Base-by-base conservation (phyloP, 1,140 invertebrate genomes). In the Antheraea mylitta region DNA sequence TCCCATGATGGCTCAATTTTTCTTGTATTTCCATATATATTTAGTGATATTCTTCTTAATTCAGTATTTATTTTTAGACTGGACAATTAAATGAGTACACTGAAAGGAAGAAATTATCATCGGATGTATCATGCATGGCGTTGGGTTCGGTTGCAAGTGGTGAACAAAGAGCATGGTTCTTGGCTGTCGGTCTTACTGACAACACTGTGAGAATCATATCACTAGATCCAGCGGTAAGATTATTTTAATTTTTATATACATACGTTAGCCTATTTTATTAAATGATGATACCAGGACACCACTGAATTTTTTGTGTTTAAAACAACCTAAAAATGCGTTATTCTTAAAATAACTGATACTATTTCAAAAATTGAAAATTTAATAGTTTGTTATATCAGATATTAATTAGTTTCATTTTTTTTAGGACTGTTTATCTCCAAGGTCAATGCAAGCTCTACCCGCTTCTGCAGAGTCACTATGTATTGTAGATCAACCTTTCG, bases 41-140 rank as follows among this genome's bases (percentile, higher is more conserved):
- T 8, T 42, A 42, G 11, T 42, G 38, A 30, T 1, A 30, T 4
- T 42, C 7, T 42, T n/a, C 16, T n/a, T 10, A 53, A 53, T 13
- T 16, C 16, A 36, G 16, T 10, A 59, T 58, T 67, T 68, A 45
- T 63, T 82, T 93, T 94, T 18, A 99, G 97, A 98, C 97, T 77
- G 99, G 99, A 0, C 98, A 99, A 92, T 92, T 99, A 37, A 99
- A 99, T 89, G 99, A 99, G 86, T 99, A 99, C 80, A 99, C 98
- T 7, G 98, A 99, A 84, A 94, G 98, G 13, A 98, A 99, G 79
- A 98, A 99, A 83, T 97, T 99, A 96, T 96, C 97, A 7, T 96
- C 97, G 2, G 98, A 99, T 87, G 98, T 99, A 0, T 96, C 99
- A 73, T 99, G 99, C 79, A 99, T 99, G 99, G 98, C 98, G 0